Percentiles rank a stretch among this genome's conserved stretches.
Evolutionary conservation across 2,888 invertebrate genomes (phyloP).

Genomic region (Drosophila pseudotalamancana): DNA sequence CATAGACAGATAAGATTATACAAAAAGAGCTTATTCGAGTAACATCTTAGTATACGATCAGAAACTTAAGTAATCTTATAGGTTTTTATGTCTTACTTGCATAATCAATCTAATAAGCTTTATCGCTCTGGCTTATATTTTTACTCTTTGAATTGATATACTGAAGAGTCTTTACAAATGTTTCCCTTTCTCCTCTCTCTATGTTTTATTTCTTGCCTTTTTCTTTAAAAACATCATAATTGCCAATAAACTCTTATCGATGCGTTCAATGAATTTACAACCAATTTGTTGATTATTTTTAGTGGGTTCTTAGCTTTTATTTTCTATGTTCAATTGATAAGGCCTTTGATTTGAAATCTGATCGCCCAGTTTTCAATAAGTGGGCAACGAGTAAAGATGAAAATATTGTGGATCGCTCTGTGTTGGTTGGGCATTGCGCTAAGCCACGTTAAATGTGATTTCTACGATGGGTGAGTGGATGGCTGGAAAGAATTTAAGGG

Average conservation of each 20-base stretch:
- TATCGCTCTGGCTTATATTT: background rate
- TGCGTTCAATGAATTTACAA: conserved; percentile 31
- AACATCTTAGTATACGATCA: background rate
- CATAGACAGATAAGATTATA: no score
- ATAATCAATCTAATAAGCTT: background rate
- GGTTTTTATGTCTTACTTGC: background rate
- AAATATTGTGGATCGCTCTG: conserved; percentile 14
- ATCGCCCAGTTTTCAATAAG: conserved; percentile 10
- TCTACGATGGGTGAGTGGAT: conserved; percentile 56
- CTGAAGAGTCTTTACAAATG: background rate
- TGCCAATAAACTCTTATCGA: background rate
- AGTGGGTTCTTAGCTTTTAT: conserved; percentile 4
- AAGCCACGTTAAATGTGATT: conserved; percentile 15
- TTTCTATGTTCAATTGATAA: conserved; percentile 2
- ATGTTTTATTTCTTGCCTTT: background rate
- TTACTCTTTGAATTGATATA: background rate
- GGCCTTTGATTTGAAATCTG: conserved; percentile 29
- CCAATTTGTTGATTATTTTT: conserved; percentile 36
- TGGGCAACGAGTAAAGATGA: conserved; percentile 46
- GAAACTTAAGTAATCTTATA: background rate
- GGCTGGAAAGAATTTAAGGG: no score
- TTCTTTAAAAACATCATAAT: background rate
- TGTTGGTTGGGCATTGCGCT: conserved; percentile 9
- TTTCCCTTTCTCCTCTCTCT: background rate
- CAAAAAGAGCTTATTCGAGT: background rate